phyloP scores from a whole-genome alignment of 2,888 invertebrate genomes.

The Zaprionus lineosus region DNA sequence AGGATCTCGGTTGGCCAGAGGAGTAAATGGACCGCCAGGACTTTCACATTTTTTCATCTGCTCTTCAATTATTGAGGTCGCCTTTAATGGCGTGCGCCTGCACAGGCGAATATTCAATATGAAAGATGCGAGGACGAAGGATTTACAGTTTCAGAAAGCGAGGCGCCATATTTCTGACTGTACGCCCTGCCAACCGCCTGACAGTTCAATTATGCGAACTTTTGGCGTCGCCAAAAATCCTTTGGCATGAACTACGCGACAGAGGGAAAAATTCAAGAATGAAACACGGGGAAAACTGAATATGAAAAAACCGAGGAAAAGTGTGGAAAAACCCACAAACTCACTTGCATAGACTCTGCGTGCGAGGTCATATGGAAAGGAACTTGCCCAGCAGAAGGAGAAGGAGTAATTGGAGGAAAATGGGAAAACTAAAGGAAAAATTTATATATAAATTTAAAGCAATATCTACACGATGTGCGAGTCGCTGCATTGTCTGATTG shows the following conservation, averaged over 20 bases:
- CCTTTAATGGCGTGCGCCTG: too few species aligned
- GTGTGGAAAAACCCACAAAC: too few species aligned
- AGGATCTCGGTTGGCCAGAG: constrained; percentile 96
- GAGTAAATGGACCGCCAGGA: constrained; percentile 84
- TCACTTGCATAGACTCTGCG: too few species aligned
- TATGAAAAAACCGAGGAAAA: too few species aligned
- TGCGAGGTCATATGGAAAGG: too few species aligned
- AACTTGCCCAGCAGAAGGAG: too few species aligned
- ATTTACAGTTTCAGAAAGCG: constrained; percentile 14
- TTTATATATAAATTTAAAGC: constrained; percentile 52
- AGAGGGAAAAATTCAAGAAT: too few species aligned
- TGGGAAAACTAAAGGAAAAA: constrained; percentile 3
- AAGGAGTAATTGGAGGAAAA: too few species aligned
- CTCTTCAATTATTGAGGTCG: neutral
- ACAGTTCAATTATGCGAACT: constrained; percentile 73
- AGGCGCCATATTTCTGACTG: constrained; percentile 44
- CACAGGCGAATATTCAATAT: too few species aligned
- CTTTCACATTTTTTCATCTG: too few species aligned
- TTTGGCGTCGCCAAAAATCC: constrained; percentile 32
- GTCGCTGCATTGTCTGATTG: constrained; percentile 31
- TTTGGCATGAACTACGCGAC: too few species aligned
- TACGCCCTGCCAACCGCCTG: constrained; percentile 49
- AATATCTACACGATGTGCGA: constrained; percentile 69
- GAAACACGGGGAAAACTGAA: too few species aligned
- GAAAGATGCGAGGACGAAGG: neutral